Conservation (phyloP, 1,140 invertebrate species). For the Copidosoma floridanum region DNA sequence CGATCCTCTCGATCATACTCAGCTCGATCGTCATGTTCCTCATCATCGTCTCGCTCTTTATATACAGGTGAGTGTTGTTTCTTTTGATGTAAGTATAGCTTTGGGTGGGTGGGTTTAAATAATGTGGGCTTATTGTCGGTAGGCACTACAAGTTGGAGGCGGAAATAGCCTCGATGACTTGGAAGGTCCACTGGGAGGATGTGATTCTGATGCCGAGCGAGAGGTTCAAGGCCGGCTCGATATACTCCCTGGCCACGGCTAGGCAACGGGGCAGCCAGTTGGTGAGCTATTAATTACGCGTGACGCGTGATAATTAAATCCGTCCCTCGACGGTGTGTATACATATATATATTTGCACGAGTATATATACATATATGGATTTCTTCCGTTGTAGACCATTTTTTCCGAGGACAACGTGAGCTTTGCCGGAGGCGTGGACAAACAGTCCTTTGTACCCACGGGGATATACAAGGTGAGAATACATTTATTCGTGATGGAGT, state of each 20-base stretch:
- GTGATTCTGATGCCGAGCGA: conserved; percentile 57
- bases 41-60: conserved; percentile 69
- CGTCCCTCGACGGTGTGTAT: neutral
- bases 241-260: conserved; percentile 62
- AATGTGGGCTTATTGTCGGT: conserved; percentile 37
- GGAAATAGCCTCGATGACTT: conserved; percentile 93
- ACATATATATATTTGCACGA: neutral
- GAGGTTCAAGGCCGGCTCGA: conserved; percentile 59
- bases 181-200: conserved; percentile 87
- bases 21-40: conserved; percentile 76
- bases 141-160: conserved; percentile 91
- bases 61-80: conserved; percentile 60
- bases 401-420: conserved; percentile 76
- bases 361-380: too few relatives aligned
- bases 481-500: neutral
- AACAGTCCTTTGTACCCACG: conserved; percentile 82
- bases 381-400: conserved; percentile 58
- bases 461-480: conserved; percentile 77
- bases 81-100: neutral
- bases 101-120: neutral
- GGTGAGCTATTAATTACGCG: conserved; percentile 48
- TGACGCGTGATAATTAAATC: neutral
- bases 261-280: conserved; percentile 62
- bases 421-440: conserved; percentile 65
- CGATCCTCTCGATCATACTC: conserved; percentile 81